Percentiles rank a stretch among this genome's conserved stretches.
Conservation (phyloP, 2,113 vertebrate species). For the Acrocephalus kingi region DNA sequence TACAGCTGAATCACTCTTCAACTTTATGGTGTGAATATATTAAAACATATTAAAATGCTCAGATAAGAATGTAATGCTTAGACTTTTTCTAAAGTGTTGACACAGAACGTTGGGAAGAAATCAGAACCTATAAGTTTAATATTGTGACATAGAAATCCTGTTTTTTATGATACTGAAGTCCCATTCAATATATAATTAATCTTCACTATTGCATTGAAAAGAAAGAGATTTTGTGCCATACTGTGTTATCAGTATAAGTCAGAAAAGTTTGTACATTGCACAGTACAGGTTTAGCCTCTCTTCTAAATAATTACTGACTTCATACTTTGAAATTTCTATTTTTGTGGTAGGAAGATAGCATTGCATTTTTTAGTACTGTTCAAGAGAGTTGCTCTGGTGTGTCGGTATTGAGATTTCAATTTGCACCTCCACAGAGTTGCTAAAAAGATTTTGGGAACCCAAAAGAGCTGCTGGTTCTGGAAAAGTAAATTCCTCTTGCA, state of each 20-base stretch:
- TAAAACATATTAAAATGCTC: not conserved
- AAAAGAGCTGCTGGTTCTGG: not conserved
- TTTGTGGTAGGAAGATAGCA: not conserved
- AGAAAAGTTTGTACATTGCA: not conserved
- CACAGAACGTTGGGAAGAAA: not conserved
- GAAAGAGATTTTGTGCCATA: not conserved
- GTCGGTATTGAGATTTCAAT: not conserved
- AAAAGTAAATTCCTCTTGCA: not conserved
- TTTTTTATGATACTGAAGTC: not conserved
- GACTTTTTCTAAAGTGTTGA: not conserved
- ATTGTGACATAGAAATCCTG: not conserved
- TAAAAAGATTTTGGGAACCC: not conserved
- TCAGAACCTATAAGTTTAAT: not conserved
- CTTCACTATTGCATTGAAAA: not conserved
- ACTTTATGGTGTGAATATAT: not conserved
- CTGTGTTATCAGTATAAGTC: not conserved
- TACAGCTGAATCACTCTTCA: not conserved
- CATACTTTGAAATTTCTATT: not conserved
- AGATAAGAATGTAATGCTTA: not conserved
- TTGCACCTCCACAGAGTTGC: not conserved
- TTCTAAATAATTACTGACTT: not conserved
- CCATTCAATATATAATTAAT: not conserved
- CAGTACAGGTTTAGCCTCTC: not conserved
- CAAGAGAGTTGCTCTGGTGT: not conserved
- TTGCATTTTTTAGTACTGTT: not conserved